Evolutionary conservation across 2,113 vertebrate genomes (phyloP), one percentile per base, ranked within the genome.

Genomic region (Probosciger aterrimus): DNA sequence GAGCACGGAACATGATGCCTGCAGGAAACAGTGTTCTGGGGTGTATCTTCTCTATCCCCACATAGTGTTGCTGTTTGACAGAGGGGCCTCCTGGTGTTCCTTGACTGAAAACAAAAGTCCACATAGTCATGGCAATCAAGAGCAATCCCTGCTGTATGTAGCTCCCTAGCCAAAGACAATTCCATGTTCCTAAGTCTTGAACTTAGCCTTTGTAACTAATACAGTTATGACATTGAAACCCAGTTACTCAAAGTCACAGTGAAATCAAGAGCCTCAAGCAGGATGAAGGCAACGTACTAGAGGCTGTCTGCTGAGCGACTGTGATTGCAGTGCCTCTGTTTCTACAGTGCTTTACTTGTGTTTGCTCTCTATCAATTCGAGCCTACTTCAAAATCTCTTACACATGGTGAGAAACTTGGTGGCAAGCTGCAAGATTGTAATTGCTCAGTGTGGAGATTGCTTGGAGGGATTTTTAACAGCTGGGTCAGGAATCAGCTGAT

Each of bases 381-480:
- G 53, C 20, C 49, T 59, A 27, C 68, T 92, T 77, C 70, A 80
- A 46, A 60, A 52, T 76, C 75, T 95, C 60, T 35, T 43, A 18
- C 8, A 19, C 1, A 52, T 28, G 50, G 65, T 91, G 82, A 84
- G 63, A 92, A 93, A 69, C 59, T 33, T 80, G 37, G 59, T 74
- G 75, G n/a, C 71, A 93, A 88, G 53, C 53, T 93, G 79, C 59
- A 88, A 92, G 86, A 67, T 35, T 69, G 8, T n/a, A 88, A 69
- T 88, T 88, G 85, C 49, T 86, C 0, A 0, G 18, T 41, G 59
- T 76, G 59, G 90, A 7, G 4, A 49, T 67, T 65, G 55, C 76
- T 70, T 43, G 64, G 64, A 88, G 86, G 43, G 37, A 23, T 90
- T 94, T 78, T n/a, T 90, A 92, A 92, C 86, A 96, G 62, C 88